Conservation (phyloP, 2,888 invertebrate species). For the Mimachlamys varia region DNA sequence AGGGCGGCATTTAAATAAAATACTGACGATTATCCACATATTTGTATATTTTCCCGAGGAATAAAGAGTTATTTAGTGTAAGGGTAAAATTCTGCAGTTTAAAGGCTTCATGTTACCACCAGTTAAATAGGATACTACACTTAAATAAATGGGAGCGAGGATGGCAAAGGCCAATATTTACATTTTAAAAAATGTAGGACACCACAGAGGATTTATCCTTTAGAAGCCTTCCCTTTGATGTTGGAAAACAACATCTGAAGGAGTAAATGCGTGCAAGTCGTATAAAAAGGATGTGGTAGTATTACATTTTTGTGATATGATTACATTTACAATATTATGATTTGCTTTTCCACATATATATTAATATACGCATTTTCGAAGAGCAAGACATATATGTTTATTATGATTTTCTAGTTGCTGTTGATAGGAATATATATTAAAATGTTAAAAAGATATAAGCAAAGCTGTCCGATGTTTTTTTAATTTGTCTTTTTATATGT, state of each 20-base stretch:
- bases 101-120: not conserved
- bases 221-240: conserved; percentile 69
- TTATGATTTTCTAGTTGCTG: not conserved
- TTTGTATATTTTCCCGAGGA: conserved; percentile 40
- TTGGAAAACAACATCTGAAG: conserved; percentile 64
- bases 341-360: conserved; percentile 37
- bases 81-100: not conserved
- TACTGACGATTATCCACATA: not conserved
- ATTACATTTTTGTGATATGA: conserved; percentile 49
- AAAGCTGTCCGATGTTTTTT: not conserved
- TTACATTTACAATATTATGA: conserved; percentile 46
- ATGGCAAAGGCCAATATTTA: conserved; percentile 41
- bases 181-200: conserved; percentile 48
- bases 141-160: not conserved
- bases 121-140: not conserved
- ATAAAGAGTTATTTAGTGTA: conserved; percentile 24
- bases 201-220: conserved; percentile 59
- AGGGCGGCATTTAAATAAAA: conserved; percentile 41
- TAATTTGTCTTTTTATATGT: conserved; percentile 37
- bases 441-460: not conserved
- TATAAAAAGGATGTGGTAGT: conserved; percentile 53
- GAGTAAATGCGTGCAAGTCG: conserved; percentile 65
- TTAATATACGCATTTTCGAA: not conserved
- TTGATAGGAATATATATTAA: not conserved
- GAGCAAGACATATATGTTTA: not conserved